Evolutionary conservation across 2,797 vertebrate genomes (phyloP), one percentile per base, ranked within the genome.

Genomic region (Bryconaethiops microstoma): DNA sequence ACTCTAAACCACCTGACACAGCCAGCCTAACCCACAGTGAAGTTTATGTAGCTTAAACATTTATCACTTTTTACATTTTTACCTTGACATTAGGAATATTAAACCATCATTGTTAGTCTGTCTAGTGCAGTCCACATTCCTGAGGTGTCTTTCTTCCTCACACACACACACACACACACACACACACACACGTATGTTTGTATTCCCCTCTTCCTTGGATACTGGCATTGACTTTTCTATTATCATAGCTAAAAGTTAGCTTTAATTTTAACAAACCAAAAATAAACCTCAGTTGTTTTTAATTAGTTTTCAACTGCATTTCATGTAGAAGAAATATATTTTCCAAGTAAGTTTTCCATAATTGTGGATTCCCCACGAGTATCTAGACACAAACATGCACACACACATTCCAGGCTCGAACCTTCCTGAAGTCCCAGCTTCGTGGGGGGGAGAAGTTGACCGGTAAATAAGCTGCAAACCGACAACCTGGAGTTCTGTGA

Each of bases 111-210:
- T 16, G 17, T 50, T n/a, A 9, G 55, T 64, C 35, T 35, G 67
- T 39, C 68, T 54, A 8, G 21, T 39, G 63, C 23, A 73, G 42
- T 45, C 23, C 62, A 68, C 62, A 78, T 59, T 73, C 70, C 40
- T 74, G 76, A 39, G 48, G 23, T 48, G 21, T 55, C 19, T 40
- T 25, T 45, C 16, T 39, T 17, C 57, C 13, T 5, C 54, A 70
- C 54, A 59, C 45, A 59, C 52, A 77, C 63, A 67, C 42, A 64
- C 40, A 50, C 74, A 76, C 54, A 54, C 65, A 55, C 59, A 76
- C 21, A 64, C 42, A 39, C n/a, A 35, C 35, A 35, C 35, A 35
- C 35, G 3, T 3, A 35, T 4, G n/a, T 59, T 59, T 59, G 57
- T 59, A 21, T 67, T 67, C 39, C 64, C n/a, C 16, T 50, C 40